Conservation (phyloP, 2,888 invertebrate genomes). For the Limnephilus marmoratus region DNA sequence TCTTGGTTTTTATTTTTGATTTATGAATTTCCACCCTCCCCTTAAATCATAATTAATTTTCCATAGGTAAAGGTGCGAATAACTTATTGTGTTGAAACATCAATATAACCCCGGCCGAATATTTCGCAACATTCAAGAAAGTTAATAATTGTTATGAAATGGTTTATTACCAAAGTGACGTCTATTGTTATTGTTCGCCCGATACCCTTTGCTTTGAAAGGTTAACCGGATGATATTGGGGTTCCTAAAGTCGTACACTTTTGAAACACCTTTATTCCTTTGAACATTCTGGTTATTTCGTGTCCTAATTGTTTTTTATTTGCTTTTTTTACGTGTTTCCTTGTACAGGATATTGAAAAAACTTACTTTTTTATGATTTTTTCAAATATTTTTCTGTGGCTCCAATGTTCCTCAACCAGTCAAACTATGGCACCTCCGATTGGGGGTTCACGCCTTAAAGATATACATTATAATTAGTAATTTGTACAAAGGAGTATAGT, state of each 20-base stretch:
- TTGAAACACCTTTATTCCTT: not conserved
- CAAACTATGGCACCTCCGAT: too few species aligned
- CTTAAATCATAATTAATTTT: not conserved
- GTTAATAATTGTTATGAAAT: slow-evolving; percentile 32
- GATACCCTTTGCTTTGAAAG: slow-evolving; percentile 2
- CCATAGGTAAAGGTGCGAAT: not conserved
- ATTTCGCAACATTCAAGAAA: not conserved
- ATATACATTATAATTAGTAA: too few species aligned
- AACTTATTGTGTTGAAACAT: not conserved
- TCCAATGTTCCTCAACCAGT: too few species aligned
- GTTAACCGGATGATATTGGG: not conserved
- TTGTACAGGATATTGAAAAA: too few species aligned
- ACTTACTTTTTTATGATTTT: too few species aligned
- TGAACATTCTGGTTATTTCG: not conserved
- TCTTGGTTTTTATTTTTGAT: not conserved
- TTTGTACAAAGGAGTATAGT: too few species aligned
- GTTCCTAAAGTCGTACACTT: not conserved
- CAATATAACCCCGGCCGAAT: not conserved
- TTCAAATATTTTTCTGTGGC: too few species aligned
- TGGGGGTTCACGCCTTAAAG: too few species aligned
- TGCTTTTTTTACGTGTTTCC: not conserved
- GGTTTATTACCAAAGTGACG: not conserved
- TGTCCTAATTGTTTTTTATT: not conserved
- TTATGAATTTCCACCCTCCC: not conserved
- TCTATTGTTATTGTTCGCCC: slow-evolving; percentile 2